Evolutionary conservation across 1,140 invertebrate species (phyloP).

Genomic region (Paraescarpia echinospica): DNA sequence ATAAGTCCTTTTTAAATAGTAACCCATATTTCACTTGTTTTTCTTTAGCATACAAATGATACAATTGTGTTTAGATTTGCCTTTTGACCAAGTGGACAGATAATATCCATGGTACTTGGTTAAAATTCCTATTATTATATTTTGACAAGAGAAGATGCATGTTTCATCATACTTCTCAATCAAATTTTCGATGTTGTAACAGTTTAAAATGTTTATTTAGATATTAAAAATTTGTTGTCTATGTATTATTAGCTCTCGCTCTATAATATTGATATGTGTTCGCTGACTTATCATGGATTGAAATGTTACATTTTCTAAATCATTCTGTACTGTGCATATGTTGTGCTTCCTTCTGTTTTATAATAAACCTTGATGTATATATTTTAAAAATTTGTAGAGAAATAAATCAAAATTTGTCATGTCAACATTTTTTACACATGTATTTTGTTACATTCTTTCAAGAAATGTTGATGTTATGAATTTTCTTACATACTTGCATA

Average conservation of each 20-base stretch:
- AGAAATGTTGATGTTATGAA: too few species aligned
- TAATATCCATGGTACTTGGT: not conserved
- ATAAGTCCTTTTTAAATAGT: too few species aligned
- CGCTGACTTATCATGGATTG: not conserved
- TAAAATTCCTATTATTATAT: not conserved
- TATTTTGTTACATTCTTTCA: not conserved
- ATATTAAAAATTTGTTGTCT: not conserved
- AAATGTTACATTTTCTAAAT: not conserved
- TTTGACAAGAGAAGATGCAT: not conserved
- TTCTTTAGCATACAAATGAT: not conserved
- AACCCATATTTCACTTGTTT: not conserved
- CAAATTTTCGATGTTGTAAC: not conserved
- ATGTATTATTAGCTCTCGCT: not conserved
- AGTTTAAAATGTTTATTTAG: not conserved
- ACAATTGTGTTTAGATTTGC: not conserved
- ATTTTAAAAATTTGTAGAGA: not conserved
- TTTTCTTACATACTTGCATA: too few species aligned
- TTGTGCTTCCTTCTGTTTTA: not conserved
- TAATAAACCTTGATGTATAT: constrained; percentile 1
- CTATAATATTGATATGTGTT: not conserved
- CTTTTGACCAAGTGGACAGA: not conserved
- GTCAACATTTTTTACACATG: not conserved
- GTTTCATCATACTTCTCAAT: not conserved
- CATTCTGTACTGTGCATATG: not conserved
- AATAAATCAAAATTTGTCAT: not conserved